These are phyloP conservation scores for Eristalis intricaria DNA, from an alignment of 2,888 invertebrate genomes.

Conservation along the genomic window DNA sequence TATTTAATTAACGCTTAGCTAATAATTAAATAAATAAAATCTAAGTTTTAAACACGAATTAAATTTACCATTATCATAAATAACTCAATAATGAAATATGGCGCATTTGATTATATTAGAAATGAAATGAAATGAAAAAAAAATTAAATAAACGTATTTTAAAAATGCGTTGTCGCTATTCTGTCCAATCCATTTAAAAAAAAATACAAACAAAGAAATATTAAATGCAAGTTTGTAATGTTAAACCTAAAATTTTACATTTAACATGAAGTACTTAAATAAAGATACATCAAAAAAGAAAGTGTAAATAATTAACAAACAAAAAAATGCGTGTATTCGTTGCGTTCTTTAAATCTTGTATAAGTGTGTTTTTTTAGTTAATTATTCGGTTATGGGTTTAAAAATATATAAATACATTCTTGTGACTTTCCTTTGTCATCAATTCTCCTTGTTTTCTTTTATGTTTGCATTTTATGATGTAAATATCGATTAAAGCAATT, in stretches of 20 bases:
- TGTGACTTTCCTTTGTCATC: constrained; percentile 43
- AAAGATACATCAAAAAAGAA: constrained; percentile 45
- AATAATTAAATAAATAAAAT: constrained; percentile 62
- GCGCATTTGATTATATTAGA: constrained; percentile 53
- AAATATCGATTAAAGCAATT: constrained; percentile 70
- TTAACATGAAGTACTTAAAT: constrained; percentile 41
- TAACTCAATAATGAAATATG: constrained; percentile 44
- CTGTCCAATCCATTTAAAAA: constrained; percentile 73
- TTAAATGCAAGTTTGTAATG: constrained; percentile 48
- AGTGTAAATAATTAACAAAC: constrained; percentile 65
- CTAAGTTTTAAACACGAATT: constrained; percentile 64
- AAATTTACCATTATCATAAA: constrained; percentile 58
- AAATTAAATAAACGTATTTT: constrained; percentile 72
- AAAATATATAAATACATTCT: not conserved
- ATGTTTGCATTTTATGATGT: constrained; percentile 59
- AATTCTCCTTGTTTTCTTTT: constrained; percentile 23
- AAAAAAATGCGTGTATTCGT: constrained; percentile 49
- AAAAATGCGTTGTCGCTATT: constrained; percentile 74
- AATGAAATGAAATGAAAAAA: constrained; percentile 23
- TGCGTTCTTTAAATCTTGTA: constrained; percentile 29
- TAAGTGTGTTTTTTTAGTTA: constrained; percentile 2
- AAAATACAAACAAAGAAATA: constrained; percentile 26
- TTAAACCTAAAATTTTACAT: constrained; percentile 50
- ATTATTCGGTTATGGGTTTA: constrained; percentile 59
- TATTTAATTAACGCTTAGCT: constrained; percentile 70